phyloP scores from a whole-genome alignment of 64 coral and sea anemone genomes.

The Dendronephthya gigantea region DNA sequence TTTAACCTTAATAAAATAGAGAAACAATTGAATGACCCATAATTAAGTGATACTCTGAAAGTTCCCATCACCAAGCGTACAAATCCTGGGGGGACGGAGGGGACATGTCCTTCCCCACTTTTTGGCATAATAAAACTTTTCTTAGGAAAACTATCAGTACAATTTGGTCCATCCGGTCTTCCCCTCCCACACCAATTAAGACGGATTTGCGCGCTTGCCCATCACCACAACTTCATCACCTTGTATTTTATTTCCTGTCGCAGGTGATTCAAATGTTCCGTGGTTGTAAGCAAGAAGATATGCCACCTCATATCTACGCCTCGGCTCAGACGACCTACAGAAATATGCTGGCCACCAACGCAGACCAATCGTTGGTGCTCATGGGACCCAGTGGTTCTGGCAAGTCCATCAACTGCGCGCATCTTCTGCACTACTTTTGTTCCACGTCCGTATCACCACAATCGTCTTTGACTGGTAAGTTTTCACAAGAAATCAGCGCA shows the following conservation, averaged over 20 bases:
- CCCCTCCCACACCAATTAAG: too few species aligned
- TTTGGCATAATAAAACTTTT: too few species aligned
- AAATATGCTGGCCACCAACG: constrained; percentile 85
- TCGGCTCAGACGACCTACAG: constrained; percentile 76
- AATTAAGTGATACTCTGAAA: too few species aligned
- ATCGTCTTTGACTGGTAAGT: constrained; percentile 72
- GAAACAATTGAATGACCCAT: too few species aligned
- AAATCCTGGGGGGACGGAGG: too few species aligned
- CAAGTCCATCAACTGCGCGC: constrained; percentile 60
- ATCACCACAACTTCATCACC: neutral
- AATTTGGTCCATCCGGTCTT: too few species aligned
- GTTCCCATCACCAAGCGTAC: too few species aligned
- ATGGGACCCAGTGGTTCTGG: constrained; percentile 85
- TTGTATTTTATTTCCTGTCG: neutral
- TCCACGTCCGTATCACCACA: constrained; percentile 59
- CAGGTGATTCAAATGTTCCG: constrained; percentile 99
- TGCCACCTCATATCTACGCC: constrained; percentile 97
- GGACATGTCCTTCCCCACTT: too few species aligned
- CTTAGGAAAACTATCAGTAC: too few species aligned
- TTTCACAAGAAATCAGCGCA: neutral
- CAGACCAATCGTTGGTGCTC: constrained; percentile 85
- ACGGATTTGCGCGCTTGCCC: too few species aligned
- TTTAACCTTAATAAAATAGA: too few species aligned
- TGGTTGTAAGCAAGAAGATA: constrained; percentile 98
- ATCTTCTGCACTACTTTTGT: constrained; percentile 74